Evolutionary conservation across 2,888 invertebrate genomes (phyloP).

Genomic region (Acrobasis suavella): DNA sequence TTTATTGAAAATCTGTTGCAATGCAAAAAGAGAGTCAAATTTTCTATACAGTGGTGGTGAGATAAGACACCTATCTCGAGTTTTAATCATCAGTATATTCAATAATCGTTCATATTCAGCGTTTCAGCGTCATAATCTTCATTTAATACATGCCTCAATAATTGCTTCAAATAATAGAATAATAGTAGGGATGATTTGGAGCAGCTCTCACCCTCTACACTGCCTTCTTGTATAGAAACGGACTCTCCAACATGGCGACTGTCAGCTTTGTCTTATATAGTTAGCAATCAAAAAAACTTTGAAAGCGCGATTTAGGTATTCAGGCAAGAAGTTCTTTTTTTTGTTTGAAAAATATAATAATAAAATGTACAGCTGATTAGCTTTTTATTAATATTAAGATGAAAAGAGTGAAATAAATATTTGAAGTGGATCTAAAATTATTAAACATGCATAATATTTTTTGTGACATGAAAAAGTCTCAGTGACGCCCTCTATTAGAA

Average conservation of each 20-base stretch:
- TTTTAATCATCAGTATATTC: background rate
- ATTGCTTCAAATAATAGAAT: background rate
- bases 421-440: background rate
- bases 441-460: background rate
- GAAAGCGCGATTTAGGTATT: background rate
- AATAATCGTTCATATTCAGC: slow-evolving; percentile 33
- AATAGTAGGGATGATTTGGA: background rate
- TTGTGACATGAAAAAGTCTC: background rate
- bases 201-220: background rate
- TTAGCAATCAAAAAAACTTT: background rate
- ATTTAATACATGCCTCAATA: background rate
- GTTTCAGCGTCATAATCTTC: background rate
- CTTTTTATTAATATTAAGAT: background rate
- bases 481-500: background rate
- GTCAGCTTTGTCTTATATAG: background rate
- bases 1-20: too few relatives aligned
- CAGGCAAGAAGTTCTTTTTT: too few relatives aligned
- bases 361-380: background rate
- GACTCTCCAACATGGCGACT: background rate
- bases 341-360: background rate
- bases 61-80: background rate
- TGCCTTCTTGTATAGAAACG: slow-evolving; percentile 7
- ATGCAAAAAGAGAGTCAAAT: background rate
- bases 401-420: background rate
- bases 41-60: slow-evolving; percentile 1